phyloP scores from a whole-genome alignment of 2,113 vertebrate genomes.

The Gobio gobio region DNA sequence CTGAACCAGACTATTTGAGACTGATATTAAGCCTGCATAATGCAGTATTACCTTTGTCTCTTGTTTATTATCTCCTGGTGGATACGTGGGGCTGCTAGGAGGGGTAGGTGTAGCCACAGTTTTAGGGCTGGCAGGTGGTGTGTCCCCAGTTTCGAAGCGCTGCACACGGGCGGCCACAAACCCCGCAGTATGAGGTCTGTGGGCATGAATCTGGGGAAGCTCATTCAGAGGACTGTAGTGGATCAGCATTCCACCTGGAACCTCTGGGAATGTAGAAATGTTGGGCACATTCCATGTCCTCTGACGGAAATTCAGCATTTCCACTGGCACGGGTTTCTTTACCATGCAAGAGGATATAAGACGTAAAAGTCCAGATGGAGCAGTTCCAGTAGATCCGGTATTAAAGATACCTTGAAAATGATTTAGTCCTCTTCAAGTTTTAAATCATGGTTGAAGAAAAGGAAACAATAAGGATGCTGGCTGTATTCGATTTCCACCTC shows the following conservation, averaged over 20 bases:
- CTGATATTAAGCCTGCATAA: not conserved
- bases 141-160: constrained; percentile 29
- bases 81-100: not conserved
- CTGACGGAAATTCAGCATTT: constrained; percentile 59
- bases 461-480: too few relatives aligned
- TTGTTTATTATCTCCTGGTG: constrained; percentile 1
- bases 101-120: not conserved
- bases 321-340: not conserved
- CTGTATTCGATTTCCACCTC: not conserved
- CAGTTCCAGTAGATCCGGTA: not conserved
- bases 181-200: not conserved
- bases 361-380: not conserved
- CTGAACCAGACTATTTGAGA: not conserved
- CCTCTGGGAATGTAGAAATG: not conserved
- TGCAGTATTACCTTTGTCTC: constrained; percentile 43
- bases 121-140: not conserved
- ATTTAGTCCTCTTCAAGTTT: constrained; percentile 5
- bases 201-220: not conserved
- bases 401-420: not conserved
- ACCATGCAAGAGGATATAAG: not conserved
- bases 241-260: constrained; percentile 33
- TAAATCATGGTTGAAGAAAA: not conserved
- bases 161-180: constrained; percentile 56
- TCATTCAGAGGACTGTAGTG: constrained; percentile 54
- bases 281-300: constrained; percentile 60